Evolutionary conservation across 1,140 invertebrate species (phyloP).

Genomic region (Andrena cerasifolii): DNA sequence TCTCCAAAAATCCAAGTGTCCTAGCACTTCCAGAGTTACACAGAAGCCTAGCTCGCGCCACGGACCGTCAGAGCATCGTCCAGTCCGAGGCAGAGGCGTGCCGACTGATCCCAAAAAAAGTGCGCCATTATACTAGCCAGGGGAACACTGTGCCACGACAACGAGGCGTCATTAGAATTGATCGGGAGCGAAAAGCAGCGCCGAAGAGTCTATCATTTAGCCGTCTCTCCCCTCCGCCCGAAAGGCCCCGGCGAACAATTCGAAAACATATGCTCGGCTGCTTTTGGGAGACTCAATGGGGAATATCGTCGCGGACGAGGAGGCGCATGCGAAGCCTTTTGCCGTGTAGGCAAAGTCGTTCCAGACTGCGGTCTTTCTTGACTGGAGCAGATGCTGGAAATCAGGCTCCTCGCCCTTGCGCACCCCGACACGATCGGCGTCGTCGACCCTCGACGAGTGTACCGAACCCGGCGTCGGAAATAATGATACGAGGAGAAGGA

Average conservation of each 20-base stretch:
- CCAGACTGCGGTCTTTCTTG: slow-evolving; percentile 45
- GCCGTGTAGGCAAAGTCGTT: slow-evolving; percentile 39
- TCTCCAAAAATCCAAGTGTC: too few relatives aligned
- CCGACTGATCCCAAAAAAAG: neutral
- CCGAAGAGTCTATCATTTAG: slow-evolving; percentile 42
- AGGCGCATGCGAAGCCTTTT: slow-evolving; percentile 52
- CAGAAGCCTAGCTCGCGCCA: too few relatives aligned
- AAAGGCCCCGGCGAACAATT: slow-evolving; percentile 25
- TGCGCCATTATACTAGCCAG: neutral
- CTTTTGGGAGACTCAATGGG: slow-evolving; percentile 43
- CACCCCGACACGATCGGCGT: slow-evolving; percentile 64
- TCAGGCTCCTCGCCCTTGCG: slow-evolving; percentile 73
- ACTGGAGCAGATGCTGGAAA: slow-evolving; percentile 76
- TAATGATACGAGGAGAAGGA: slow-evolving; percentile 65
- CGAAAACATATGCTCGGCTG: slow-evolving; percentile 44
- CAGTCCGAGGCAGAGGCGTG: too few relatives aligned
- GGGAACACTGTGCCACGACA: neutral
- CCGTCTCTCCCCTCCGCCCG: neutral
- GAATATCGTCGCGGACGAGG: slow-evolving; percentile 39
- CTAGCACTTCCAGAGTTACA: too few relatives aligned
- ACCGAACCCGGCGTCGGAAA: slow-evolving; percentile 71
- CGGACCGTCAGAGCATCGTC: too few relatives aligned
- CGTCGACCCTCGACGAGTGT: slow-evolving; percentile 66
- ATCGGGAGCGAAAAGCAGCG: slow-evolving; percentile 1
- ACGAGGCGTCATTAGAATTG: slow-evolving; percentile 40